Evolutionary conservation across 2,113 vertebrate genomes (phyloP).

Genomic region (Sphaerodactylus townsendi): DNA sequence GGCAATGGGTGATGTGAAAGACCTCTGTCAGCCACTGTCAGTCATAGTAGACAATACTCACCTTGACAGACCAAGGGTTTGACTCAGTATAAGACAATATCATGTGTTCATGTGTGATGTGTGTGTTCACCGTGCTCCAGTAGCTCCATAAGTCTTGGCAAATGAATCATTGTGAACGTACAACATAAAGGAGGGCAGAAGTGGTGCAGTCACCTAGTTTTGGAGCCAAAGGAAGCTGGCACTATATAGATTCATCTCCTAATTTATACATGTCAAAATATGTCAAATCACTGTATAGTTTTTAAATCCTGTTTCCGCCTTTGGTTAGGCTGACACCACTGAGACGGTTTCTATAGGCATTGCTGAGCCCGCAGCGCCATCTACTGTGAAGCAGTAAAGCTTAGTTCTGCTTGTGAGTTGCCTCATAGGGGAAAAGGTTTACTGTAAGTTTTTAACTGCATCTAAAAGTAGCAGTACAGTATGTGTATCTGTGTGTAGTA

Average conservation of each 20-base stretch:
- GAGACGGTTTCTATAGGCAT: conserved; percentile 22
- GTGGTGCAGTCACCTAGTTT: conserved; percentile 19
- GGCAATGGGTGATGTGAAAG: too few species aligned
- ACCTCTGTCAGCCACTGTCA: too few species aligned
- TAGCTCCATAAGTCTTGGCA: too few species aligned
- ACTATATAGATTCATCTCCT: conserved; percentile 59
- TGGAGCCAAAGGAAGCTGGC: conserved; percentile 51
- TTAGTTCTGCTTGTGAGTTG: neutral
- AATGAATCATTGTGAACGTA: rapidly evolving
- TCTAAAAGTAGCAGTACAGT: neutral
- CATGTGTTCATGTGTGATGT: too few species aligned
- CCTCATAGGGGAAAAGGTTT: neutral
- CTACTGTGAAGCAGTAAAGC: conserved; percentile 58
- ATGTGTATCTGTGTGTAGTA: neutral
- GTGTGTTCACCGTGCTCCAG: too few species aligned
- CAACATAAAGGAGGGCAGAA: neutral
- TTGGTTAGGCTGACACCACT: neutral
- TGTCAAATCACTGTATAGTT: conserved; percentile 38
- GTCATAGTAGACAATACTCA: too few species aligned
- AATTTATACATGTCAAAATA: conserved; percentile 60
- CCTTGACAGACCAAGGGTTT: too few species aligned
- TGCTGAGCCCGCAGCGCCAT: conserved; percentile 71
- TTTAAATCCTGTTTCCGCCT: conserved; percentile 26
- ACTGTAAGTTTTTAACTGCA: neutral
- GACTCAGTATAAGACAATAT: too few species aligned